Conservation (phyloP, 2,113 vertebrate species). For the Nipponia nippon region DNA sequence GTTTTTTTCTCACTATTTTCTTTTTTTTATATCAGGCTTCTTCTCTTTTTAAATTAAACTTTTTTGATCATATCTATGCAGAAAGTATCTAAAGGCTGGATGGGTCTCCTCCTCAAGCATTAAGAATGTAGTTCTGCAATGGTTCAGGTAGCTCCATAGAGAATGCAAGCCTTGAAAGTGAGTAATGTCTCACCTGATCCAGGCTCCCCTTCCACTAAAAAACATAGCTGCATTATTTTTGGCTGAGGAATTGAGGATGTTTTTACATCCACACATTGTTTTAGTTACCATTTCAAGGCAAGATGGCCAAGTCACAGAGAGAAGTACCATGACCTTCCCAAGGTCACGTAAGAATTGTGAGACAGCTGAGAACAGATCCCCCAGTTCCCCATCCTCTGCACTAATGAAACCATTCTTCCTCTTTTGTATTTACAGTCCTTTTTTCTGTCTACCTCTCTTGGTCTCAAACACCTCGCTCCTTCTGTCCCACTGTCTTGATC, state of each 20-base stretch:
- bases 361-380: slow-evolving; percentile 2
- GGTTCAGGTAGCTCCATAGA: neutral
- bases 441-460: neutral
- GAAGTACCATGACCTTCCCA: neutral
- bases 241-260: neutral
- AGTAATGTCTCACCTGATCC: neutral
- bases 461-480: neutral
- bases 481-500: neutral
- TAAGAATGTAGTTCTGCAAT: neutral
- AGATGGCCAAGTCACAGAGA: slow-evolving; percentile 3
- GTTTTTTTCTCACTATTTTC: neutral
- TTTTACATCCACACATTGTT: neutral
- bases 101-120: neutral
- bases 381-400: neutral
- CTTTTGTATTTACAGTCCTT: neutral
- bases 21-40: neutral
- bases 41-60: neutral
- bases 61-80: neutral
- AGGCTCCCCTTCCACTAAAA: neutral
- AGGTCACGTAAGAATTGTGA: neutral
- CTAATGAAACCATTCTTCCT: neutral
- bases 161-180: neutral
- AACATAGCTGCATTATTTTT: neutral
- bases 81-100: neutral
- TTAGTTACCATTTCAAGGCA: slow-evolving; percentile 23